Conservation (phyloP, 2,888 invertebrate genomes). For the Chloromyia formosa region DNA sequence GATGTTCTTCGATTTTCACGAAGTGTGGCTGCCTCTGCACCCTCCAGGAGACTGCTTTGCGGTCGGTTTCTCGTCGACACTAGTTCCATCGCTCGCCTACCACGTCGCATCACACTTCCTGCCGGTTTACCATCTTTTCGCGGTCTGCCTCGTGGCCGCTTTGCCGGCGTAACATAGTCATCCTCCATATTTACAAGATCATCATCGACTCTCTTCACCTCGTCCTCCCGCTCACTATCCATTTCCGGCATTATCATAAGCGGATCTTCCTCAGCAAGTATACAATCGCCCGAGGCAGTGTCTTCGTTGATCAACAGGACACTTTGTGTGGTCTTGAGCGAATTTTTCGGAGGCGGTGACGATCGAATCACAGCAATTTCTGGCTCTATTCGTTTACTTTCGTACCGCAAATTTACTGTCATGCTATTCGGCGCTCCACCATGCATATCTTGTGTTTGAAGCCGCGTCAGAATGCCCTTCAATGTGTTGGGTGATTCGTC, state of each 20-base stretch:
- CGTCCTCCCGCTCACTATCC: constrained; percentile 17
- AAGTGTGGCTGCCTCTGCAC: neutral
- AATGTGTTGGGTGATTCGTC: neutral
- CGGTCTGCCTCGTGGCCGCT: constrained; percentile 49
- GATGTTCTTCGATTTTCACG: no score
- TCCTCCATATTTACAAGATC: constrained; percentile 47
- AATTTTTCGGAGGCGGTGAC: constrained; percentile 51
- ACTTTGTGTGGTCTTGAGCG: constrained; percentile 43
- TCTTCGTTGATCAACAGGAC: constrained; percentile 61
- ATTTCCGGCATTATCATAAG: constrained; percentile 46
- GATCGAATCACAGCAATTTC: constrained; percentile 65
- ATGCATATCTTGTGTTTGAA: neutral
- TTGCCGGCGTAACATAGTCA: constrained; percentile 35
- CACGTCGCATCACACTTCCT: constrained; percentile 46
- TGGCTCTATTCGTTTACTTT: constrained; percentile 57
- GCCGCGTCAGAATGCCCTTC: constrained; percentile 19
- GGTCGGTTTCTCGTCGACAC: neutral
- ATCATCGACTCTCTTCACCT: constrained; percentile 45
- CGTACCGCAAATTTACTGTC: neutral
- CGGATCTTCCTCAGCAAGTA: constrained; percentile 57
- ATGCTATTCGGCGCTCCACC: neutral
- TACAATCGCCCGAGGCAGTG: constrained; percentile 61
- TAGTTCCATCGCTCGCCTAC: neutral
- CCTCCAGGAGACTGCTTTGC: neutral
- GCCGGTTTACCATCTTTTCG: constrained; percentile 48